Evolutionary conservation across 2,888 invertebrate species (phyloP).

Genomic region (Galeopsomyia nigrocyanea): DNA sequence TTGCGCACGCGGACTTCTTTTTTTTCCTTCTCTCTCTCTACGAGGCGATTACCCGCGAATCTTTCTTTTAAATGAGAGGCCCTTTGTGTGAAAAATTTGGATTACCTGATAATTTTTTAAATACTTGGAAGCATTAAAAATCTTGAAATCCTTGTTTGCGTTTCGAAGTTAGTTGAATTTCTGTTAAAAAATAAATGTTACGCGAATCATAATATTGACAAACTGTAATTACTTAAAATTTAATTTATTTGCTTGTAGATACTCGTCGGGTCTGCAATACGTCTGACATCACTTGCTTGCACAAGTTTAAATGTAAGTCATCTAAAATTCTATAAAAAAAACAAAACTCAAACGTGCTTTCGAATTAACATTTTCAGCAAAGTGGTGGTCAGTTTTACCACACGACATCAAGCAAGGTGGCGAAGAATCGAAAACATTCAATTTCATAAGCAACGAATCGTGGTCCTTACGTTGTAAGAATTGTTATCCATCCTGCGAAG

Average conservation of each 20-base stretch:
- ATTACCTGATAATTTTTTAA: too few relatives aligned
- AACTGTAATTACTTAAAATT: too few relatives aligned
- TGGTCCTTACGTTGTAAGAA: slow-evolving; percentile 51
- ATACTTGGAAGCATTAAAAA: too few relatives aligned
- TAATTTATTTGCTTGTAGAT: slow-evolving; percentile 49
- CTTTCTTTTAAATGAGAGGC: too few relatives aligned
- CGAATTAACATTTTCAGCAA: slow-evolving; percentile 58
- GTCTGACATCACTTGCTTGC: slow-evolving; percentile 53
- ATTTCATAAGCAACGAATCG: slow-evolving; percentile 13
- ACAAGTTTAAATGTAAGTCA: slow-evolving; percentile 53
- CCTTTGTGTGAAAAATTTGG: too few relatives aligned
- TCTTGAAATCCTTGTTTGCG: too few relatives aligned
- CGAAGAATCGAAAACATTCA: slow-evolving; percentile 25
- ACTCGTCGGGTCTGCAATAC: slow-evolving; percentile 53
- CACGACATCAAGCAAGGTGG: slow-evolving; percentile 47
- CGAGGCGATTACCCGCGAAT: slow-evolving; percentile 8
- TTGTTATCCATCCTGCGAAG: slow-evolving; percentile 60
- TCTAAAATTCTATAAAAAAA: background rate
- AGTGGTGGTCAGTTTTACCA: slow-evolving; percentile 69
- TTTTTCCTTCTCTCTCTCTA: background rate
- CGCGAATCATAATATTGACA: too few relatives aligned
- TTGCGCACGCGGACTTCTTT: background rate
- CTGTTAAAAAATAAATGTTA: too few relatives aligned
- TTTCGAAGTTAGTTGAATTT: too few relatives aligned
- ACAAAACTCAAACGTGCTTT: background rate